phyloP scores from a whole-genome alignment of 2,888 invertebrate genomes.

The Leptinotarsa haldemani region DNA sequence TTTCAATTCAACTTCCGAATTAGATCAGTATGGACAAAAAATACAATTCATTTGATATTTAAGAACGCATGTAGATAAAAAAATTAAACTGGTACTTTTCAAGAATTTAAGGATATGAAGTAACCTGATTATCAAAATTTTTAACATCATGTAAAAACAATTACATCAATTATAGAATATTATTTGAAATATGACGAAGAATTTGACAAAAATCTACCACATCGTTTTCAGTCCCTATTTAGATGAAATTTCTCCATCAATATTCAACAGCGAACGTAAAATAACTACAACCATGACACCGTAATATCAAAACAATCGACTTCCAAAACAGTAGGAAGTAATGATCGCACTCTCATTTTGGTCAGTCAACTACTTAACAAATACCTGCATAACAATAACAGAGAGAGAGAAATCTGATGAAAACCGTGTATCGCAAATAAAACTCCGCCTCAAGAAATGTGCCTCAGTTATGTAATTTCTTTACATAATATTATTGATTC shows the following conservation, averaged over 20 bases:
- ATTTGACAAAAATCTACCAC: no score
- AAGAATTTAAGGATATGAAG: no score
- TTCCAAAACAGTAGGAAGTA: constrained; percentile 2
- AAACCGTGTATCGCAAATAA: constrained; percentile 9
- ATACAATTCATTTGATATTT: no score
- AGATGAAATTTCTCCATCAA: not conserved
- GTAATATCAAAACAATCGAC: constrained; percentile 10
- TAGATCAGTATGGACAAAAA: no score
- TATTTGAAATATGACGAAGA: no score
- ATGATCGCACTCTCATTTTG: constrained; percentile 1
- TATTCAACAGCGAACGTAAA: not conserved
- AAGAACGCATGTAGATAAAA: no score
- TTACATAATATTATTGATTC: constrained; percentile 15
- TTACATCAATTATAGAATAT: no score
- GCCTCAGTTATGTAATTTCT: not conserved
- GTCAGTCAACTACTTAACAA: constrained; percentile 6
- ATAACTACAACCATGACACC: not conserved
- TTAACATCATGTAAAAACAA: no score
- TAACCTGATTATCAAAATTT: no score
- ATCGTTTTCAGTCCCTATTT: not conserved
- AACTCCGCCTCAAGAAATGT: constrained; percentile 10
- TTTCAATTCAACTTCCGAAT: no score
- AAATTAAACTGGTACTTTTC: no score
- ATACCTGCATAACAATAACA: constrained; percentile 13
- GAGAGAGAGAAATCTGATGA: constrained; percentile 11